Percentiles rank a stretch among this genome's conserved stretches.
phyloP scores from a whole-genome alignment of 2,113 vertebrate species.

The Chrysochloris asiatica region DNA sequence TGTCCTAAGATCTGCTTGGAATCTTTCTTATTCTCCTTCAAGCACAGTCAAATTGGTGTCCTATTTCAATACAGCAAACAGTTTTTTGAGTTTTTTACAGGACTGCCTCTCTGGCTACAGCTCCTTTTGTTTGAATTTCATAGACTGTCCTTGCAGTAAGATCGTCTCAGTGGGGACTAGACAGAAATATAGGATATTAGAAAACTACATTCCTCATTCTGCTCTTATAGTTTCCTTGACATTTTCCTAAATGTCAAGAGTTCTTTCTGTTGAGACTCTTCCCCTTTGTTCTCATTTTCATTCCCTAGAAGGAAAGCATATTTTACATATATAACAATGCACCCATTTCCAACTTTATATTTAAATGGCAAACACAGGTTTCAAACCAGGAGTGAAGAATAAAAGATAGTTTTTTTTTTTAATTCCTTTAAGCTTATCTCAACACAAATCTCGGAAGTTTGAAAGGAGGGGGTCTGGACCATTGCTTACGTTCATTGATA shows the following conservation, averaged over 20 bases:
- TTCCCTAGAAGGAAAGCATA: background rate
- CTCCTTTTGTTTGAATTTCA: background rate
- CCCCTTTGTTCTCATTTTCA: background rate
- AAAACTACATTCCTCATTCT: background rate
- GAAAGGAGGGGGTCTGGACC: background rate
- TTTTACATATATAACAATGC: background rate
- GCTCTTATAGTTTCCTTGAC: background rate
- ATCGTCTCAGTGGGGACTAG: rapidly evolving
- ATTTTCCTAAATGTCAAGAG: constrained; percentile 22
- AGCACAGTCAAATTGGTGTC: background rate
- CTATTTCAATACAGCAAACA: background rate
- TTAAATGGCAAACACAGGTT: background rate
- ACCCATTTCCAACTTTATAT: background rate
- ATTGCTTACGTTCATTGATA: background rate
- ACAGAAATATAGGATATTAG: background rate
- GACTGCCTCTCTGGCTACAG: background rate
- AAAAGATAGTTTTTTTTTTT: background rate
- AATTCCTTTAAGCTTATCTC: no score
- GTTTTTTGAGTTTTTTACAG: rapidly evolving
- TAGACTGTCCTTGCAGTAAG: background rate
- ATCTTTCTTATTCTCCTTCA: background rate
- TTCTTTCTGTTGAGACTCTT: background rate
- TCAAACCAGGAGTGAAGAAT: background rate
- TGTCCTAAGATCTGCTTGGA: background rate
- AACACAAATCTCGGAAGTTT: background rate